phyloP scores from a whole-genome alignment of 2,888 invertebrate species.

The Calameuta filiformis region DNA sequence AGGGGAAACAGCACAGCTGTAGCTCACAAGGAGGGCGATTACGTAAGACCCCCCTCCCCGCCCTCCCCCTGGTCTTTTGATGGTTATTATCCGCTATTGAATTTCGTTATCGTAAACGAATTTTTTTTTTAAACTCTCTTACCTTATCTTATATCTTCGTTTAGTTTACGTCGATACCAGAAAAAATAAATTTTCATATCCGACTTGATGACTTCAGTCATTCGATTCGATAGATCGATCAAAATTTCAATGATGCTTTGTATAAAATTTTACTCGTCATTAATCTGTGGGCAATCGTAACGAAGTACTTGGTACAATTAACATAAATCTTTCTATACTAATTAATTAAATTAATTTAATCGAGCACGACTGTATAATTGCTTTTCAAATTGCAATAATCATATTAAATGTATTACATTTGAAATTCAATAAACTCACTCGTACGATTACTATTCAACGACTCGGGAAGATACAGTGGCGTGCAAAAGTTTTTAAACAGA shows the following conservation, averaged over 20 bases:
- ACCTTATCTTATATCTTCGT: neutral
- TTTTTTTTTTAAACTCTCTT: neutral
- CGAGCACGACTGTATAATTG: neutral
- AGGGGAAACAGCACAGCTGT: neutral
- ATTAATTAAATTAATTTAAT: neutral
- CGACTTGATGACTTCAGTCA: neutral
- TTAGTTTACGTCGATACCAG: neutral
- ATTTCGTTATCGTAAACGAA: neutral
- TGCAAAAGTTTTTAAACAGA: neutral
- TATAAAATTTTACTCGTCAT: neutral
- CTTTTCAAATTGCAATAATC: neutral
- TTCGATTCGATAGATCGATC: neutral
- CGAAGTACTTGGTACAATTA: no score
- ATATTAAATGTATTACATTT: neutral
- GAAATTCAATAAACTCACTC: neutral
- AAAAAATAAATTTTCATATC: neutral
- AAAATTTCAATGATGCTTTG: neutral
- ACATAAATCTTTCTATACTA: neutral
- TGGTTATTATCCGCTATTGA: neutral
- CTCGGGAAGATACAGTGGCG: neutral
- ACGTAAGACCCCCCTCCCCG: neutral
- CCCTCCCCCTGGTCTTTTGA: neutral
- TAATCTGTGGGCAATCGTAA: neutral
- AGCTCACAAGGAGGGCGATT: neutral
- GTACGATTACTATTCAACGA: neutral